phyloP scores from a whole-genome alignment of 2,113 vertebrate species.

The Loxodonta africana region DNA sequence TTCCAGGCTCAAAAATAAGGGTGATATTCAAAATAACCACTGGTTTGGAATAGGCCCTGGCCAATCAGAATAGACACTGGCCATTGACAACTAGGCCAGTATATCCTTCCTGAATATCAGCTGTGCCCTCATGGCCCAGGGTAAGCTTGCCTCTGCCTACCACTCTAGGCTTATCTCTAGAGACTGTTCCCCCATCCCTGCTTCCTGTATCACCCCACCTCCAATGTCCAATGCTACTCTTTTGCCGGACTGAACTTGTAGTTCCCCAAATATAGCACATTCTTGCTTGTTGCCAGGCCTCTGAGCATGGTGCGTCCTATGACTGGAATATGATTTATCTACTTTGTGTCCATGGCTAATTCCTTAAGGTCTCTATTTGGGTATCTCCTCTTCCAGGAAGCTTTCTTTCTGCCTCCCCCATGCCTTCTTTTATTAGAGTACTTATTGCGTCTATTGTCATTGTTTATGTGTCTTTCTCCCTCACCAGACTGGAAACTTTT shows the following conservation, averaged over 20 bases:
- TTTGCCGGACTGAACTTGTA: neutral
- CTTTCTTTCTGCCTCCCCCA: neutral
- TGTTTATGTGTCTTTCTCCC: neutral
- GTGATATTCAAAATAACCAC: constrained; percentile 26
- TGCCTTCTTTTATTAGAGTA: neutral
- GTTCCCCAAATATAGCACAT: neutral
- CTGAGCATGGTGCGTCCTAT: neutral
- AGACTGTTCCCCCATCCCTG: neutral
- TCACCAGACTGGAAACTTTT: neutral
- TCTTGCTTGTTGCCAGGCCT: neutral
- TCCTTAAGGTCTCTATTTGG: neutral
- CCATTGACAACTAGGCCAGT: neutral
- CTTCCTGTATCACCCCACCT: neutral
- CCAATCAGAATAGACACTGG: neutral
- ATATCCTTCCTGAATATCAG: neutral
- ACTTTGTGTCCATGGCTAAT: neutral
- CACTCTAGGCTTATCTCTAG: neutral
- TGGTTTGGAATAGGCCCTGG: neutral
- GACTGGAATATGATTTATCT: neutral
- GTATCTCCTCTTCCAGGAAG: neutral
- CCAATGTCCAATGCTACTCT: neutral
- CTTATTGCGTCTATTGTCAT: neutral
- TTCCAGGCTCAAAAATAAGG: constrained; percentile 7
- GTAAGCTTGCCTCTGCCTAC: neutral
- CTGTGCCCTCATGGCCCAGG: neutral